phyloP scores from a whole-genome alignment of 2,113 vertebrate genomes.

The Ammodytes dubius region DNA sequence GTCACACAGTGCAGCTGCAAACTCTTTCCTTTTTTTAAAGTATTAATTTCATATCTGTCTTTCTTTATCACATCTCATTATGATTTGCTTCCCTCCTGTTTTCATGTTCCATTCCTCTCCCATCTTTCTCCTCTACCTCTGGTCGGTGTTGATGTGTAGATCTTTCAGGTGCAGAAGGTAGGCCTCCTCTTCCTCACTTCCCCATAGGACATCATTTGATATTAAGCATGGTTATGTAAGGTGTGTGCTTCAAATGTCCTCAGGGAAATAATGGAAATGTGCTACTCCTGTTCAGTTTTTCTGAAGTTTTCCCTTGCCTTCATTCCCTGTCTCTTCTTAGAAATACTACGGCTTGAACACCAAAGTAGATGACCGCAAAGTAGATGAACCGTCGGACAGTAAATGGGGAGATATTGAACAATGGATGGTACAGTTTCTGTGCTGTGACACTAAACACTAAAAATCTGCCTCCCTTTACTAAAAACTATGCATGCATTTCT shows the following conservation, averaged over 20 bases:
- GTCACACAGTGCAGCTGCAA: background rate
- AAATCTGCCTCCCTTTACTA: background rate
- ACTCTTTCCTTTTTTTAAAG: background rate
- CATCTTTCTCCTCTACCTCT: constrained; percentile 42
- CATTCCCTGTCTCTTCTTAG: constrained; percentile 75
- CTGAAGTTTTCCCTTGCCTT: constrained; percentile 16
- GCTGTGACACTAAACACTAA: constrained; percentile 18
- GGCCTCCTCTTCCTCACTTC: constrained; percentile 66
- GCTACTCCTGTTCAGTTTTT: background rate
- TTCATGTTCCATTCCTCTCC: constrained; percentile 31
- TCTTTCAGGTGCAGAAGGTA: constrained; percentile 99
- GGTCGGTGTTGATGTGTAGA: constrained; percentile 81
- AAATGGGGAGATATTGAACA: constrained; percentile 98
- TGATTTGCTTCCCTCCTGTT: constrained; percentile 22
- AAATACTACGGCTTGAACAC: constrained; percentile 96
- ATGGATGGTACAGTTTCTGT: constrained; percentile 93
- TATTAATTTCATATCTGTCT: constrained; percentile 10
- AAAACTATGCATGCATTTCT: constrained; percentile 7
- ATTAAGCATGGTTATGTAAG: background rate
- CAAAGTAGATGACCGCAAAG: constrained; percentile 88
- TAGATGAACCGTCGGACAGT: constrained; percentile 90
- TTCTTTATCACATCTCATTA: background rate
- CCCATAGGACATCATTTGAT: constrained; percentile 12
- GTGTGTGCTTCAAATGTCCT: background rate
- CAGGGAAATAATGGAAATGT: background rate